Percentiles rank a stretch among this genome's conserved stretches.
Conservation (phyloP, 2,888 invertebrate species). For the Cerastis rubricosa region DNA sequence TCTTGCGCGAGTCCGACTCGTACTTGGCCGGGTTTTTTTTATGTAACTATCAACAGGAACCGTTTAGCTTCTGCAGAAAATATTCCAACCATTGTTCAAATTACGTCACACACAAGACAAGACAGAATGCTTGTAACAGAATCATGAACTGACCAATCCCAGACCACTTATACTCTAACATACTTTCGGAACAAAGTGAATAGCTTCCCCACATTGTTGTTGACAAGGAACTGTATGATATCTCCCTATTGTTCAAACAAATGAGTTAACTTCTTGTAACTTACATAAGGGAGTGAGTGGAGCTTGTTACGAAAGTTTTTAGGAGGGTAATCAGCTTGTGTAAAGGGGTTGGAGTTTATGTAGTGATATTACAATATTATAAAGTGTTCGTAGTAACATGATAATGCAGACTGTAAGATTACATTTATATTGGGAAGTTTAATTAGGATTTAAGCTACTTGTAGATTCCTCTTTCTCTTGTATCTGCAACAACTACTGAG, state of each 20-base stretch:
- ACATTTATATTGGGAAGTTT: background rate
- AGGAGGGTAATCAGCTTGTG: constrained; percentile 12
- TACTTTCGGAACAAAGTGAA: constrained; percentile 48
- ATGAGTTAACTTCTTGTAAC: constrained; percentile 56
- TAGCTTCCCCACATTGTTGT: constrained; percentile 64
- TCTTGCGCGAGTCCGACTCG: no score
- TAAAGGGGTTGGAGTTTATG: constrained; percentile 22
- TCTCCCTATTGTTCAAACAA: constrained; percentile 62
- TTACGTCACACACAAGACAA: constrained; percentile 22
- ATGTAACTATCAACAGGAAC: background rate
- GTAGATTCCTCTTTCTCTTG: background rate
- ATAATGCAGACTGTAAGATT: background rate
- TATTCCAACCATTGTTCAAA: background rate
- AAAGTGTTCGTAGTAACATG: no score
- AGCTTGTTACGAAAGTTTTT: constrained; percentile 48
- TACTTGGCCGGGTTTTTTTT: no score
- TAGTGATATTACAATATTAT: background rate
- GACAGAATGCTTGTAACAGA: constrained; percentile 14
- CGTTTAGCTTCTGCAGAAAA: background rate
- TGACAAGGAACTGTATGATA: constrained; percentile 60
- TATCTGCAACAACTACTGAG: background rate
- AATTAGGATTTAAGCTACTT: background rate
- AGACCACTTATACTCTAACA: constrained; percentile 4
- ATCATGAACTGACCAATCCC: constrained; percentile 39
- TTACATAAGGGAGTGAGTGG: constrained; percentile 48